phyloP scores from a whole-genome alignment of 2,113 vertebrate species.

The Muntiacus reevesi region DNA sequence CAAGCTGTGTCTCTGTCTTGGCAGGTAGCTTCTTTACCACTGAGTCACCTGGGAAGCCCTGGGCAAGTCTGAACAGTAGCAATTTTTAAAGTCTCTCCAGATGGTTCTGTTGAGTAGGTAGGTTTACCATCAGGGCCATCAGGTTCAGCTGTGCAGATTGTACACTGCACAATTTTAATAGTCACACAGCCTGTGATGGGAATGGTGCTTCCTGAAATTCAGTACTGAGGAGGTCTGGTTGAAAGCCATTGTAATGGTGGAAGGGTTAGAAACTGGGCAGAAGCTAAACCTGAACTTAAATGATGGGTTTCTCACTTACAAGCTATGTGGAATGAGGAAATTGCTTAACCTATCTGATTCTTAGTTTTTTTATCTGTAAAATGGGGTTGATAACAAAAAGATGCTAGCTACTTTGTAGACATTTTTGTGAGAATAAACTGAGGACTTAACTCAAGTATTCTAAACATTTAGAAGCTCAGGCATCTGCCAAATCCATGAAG shows the following conservation, averaged over 20 bases:
- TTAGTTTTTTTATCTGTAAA: not conserved
- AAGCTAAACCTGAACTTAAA: not conserved
- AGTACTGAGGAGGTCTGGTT: not conserved
- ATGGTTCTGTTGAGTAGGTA: not conserved
- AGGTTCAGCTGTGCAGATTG: not conserved
- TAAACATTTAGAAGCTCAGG: not conserved
- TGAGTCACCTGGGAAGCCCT: not conserved
- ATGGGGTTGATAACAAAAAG: not conserved
- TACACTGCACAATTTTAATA: not conserved
- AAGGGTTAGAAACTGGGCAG: not conserved
- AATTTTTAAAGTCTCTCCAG: not conserved
- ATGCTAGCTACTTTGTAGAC: not conserved
- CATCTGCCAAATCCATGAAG: not conserved
- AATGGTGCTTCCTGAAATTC: not conserved
- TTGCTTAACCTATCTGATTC: not conserved
- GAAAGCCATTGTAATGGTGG: not conserved
- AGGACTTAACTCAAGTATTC: not conserved
- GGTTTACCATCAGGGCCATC: not conserved
- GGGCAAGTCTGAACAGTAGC: not conserved
- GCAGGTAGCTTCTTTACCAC: not conserved
- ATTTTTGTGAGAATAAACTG: not conserved
- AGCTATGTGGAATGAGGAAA: not conserved
- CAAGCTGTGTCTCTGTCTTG: not conserved
- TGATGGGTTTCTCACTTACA: not conserved
- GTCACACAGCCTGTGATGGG: not conserved